A percentile compares a stretch with the other conserved stretches of the same genome.
phyloP scores from a whole-genome alignment of 2,797 vertebrate species.

The Mus spretus region DNA sequence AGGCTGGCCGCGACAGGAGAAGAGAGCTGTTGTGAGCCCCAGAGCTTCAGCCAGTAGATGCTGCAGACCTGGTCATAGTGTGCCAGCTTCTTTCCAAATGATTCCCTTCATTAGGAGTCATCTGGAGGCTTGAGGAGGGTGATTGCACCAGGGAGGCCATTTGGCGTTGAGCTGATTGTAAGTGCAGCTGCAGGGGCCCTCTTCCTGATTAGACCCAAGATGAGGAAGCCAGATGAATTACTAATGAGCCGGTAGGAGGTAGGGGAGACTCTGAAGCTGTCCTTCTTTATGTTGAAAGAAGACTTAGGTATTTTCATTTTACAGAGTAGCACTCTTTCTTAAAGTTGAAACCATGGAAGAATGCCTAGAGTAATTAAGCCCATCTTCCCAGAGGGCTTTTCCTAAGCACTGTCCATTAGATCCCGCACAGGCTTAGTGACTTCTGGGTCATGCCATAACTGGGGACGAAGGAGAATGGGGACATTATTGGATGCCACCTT shows the following conservation, averaged over 20 bases:
- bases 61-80: not conserved
- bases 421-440: conserved; percentile 35
- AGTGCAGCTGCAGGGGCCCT: conserved; percentile 66
- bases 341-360: conserved; percentile 53
- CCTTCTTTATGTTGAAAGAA: conserved; percentile 81
- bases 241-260: conserved; percentile 74
- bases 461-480: not conserved
- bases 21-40: not conserved
- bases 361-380: conserved; percentile 64
- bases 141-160: conserved; percentile 67
- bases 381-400: conserved; percentile 56
- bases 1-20: not conserved
- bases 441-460: not conserved
- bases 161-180: conserved; percentile 76
- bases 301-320: conserved; percentile 58
- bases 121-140: conserved; percentile 52
- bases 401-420: conserved; percentile 54
- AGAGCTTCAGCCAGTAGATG: not conserved
- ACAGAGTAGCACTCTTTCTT: conserved; percentile 31
- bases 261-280: conserved; percentile 60
- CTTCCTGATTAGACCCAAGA: conserved; percentile 81
- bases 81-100: conserved; percentile 22
- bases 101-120: conserved; percentile 73
- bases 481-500: conserved; percentile 40
- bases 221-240: conserved; percentile 80